Evolutionary conservation across 1,140 invertebrate genomes (phyloP), one percentile per base, ranked within the genome.

Genomic region (Argopecten irradians): DNA sequence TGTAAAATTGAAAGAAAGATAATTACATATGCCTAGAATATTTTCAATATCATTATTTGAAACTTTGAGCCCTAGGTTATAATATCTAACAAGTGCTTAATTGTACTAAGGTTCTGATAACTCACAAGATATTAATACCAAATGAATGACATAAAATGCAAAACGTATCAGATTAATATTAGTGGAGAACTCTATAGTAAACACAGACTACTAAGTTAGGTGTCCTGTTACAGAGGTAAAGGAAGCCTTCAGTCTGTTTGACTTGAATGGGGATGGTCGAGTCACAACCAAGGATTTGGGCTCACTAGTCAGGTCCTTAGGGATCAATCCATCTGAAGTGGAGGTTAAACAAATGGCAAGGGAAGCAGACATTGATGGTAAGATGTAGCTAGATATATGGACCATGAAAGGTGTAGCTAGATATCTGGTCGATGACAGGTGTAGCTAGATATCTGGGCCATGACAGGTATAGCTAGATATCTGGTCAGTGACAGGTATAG

Each of bases 301-400:
- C 93, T 99, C 99, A 93, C 99, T 99, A 87, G 99, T 99, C 98
- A 97, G 99, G 94, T 99, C 98, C 86, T 96, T 99, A 94, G 99
- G 99, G 92, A 99, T 99, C 96, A 99, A 99, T 96, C 99, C 99
- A 94, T 99, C 99, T 95, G 99, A 99, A 96, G 98, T 98, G 83
- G 99, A 99, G 96, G 97, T 99, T 71, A 98, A 99, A 96, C 98
- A 99, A 96, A 99, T 99, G 99, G 99, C 99, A 96, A 99, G 99
- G 96, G 99, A 99, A 97, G 99, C 99, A 91, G 99, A 99, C 96
- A 98, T 98, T 94, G 99, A 99, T 96, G 99, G 99, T 99, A 96
- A 96, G 97, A 35, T 83, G 55, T 19, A 28, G 96, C 88, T 46
- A 55, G 28, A n/a, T 89, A 82, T 28, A n/a, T 39, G 13, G 34